Evolutionary conservation across 2,113 vertebrate species (phyloP).

Genomic region (Mustelus asterias): DNA sequence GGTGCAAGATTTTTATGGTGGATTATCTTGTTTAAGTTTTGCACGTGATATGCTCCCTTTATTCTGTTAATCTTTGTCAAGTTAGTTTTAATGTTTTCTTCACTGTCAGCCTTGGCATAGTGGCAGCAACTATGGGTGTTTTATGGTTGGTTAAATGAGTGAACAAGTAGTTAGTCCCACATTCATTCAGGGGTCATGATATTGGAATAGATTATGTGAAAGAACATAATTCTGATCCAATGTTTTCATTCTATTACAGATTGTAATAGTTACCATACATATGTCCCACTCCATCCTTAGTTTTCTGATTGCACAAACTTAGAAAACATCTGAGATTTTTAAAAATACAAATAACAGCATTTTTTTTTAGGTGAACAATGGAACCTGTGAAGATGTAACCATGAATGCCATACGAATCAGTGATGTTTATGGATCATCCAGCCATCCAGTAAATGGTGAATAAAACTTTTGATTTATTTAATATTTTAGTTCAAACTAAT

Average conservation of each 20-base stretch:
- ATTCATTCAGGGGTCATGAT: not conserved
- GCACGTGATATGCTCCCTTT: not conserved
- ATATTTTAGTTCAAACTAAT: not conserved
- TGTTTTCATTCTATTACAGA: not conserved
- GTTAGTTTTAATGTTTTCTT: not conserved
- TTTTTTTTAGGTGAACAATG: conserved; percentile 34
- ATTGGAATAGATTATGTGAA: not conserved
- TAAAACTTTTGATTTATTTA: not conserved
- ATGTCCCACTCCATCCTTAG: not conserved
- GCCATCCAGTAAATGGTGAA: conserved; percentile 31
- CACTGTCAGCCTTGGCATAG: not conserved
- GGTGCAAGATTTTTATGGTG: not conserved
- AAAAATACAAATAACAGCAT: not conserved
- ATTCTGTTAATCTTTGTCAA: not conserved
- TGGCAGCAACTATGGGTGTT: not conserved
- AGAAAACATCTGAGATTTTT: not conserved
- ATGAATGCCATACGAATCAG: conserved; percentile 32
- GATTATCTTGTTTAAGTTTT: not conserved
- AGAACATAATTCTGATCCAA: not conserved
- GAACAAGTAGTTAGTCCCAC: not conserved
- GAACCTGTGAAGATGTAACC: conserved; percentile 33
- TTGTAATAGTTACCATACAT: not conserved
- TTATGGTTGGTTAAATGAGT: not conserved
- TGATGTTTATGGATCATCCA: conserved; percentile 34
- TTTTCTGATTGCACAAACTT: not conserved